Percentiles rank a stretch among this genome's conserved stretches.
These are phyloP conservation scores for Melieria picta DNA, from an alignment of 2,888 invertebrate species.

Conservation along the genomic window DNA sequence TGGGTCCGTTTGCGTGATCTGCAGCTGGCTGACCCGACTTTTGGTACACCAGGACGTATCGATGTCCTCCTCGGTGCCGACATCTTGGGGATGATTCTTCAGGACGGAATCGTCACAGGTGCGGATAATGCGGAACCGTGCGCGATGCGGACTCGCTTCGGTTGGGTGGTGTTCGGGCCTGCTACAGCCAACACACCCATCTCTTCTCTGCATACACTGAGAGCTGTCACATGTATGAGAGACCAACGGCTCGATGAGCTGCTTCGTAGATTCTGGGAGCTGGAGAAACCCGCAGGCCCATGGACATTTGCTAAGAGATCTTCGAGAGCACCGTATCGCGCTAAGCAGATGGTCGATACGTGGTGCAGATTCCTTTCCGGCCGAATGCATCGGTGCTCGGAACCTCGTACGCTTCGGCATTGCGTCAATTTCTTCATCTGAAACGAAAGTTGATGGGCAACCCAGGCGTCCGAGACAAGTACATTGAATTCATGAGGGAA, in stretches of 20 bases:
- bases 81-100: constrained; percentile 8
- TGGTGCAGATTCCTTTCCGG: constrained; percentile 29
- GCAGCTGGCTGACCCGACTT: constrained; percentile 14
- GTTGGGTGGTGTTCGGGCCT: constrained; percentile 35
- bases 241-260: not conserved
- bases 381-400: constrained; percentile 1
- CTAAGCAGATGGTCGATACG: constrained; percentile 14
- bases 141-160: constrained; percentile 23
- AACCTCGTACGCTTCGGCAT: not conserved
- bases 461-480: constrained; percentile 17
- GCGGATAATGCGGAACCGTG: not conserved
- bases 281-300: constrained; percentile 10
- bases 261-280: constrained; percentile 19
- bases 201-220: not conserved
- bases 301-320: constrained; percentile 13
- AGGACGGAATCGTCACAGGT: constrained; percentile 18
- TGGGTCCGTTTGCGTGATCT: constrained; percentile 9
- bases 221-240: not conserved
- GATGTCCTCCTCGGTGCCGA: constrained; percentile 16
- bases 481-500: constrained; percentile 27
- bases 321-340: constrained; percentile 6
- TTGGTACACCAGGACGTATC: not conserved
- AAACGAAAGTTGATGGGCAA: constrained; percentile 18
- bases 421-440: constrained; percentile 27
- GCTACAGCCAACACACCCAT: constrained; percentile 6